Base-by-base conservation (phyloP, 2,888 invertebrate species). In the Diogma glabrata region DNA sequence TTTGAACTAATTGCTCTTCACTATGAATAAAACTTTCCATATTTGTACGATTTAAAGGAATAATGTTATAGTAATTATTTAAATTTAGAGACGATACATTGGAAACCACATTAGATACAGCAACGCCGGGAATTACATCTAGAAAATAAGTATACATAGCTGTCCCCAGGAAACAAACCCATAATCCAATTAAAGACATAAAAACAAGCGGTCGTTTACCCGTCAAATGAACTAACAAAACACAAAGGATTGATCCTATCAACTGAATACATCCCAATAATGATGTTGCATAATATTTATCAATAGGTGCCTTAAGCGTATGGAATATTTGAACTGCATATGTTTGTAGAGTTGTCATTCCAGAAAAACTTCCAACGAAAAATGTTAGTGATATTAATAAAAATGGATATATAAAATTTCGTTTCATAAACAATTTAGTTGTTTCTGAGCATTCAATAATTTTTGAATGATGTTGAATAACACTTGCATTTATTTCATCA, bases 291-390 rank as follows among this genome's bases (percentile, higher is more conserved):
- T 80, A 78, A 67, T 85, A 87, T 61, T 82, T 80, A 61, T 87
- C 79, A 53, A 88, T 77, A 0, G 88, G 87, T 0, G 84, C 79
- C 47, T 82, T 75, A 20, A 88, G 63, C 53, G 76, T 75, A 47
- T 78, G 76, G 61, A 88, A 87, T 59, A 88, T 84, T 59, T 77
- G 76, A 4, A 87, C 84, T 16, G 86, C 82, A 60, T 79, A 86
- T 0, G 83, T 84, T 72, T 82, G 78, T 20, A 88, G 67, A 1
- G 84, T 79, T 1, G 81, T 80, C 72, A 82, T 81, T 1, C 88
- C 88, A 28, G 82, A 82, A 60, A 87, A 87, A 60, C 85, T 79
- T 0, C 81, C 79, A 12, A 86, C 73, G 59, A 86, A 83, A 64
- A 87, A 88, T 16, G 76, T 72, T 36, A 78, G 74, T 10, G 76